Evolutionary conservation across 2,797 vertebrate species (phyloP).

Genomic region (Myotis myotis): DNA sequence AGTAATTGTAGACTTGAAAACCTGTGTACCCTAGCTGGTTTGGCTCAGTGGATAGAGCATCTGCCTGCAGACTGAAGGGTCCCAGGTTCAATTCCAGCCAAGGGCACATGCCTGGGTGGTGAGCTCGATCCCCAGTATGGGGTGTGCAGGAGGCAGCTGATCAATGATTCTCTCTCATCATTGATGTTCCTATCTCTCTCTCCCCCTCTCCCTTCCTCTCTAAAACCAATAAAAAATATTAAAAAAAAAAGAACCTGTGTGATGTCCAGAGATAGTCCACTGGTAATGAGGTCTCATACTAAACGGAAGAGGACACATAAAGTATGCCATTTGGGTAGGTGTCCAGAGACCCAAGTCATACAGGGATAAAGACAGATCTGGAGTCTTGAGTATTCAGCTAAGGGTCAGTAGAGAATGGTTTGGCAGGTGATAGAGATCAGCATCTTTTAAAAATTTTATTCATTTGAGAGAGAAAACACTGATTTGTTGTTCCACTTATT

Average conservation of each 20-base stretch:
- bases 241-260: not conserved
- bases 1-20: not conserved
- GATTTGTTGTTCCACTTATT: not conserved
- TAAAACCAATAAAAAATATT: no score
- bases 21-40: no score
- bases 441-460: not conserved
- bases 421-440: not conserved
- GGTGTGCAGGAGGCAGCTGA: no score
- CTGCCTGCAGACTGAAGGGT: no score
- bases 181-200: no score
- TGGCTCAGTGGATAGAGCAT: no score
- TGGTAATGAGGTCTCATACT: not conserved
- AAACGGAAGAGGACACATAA: not conserved
- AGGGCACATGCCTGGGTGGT: no score
- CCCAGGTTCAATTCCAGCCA: no score
- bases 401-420: not conserved
- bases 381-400: not conserved
- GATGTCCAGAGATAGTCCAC: not conserved
- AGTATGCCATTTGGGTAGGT: not conserved
- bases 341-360: not conserved
- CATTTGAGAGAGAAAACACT: not conserved
- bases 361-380: not conserved
- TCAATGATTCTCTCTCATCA: no score
- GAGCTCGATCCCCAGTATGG: no score
- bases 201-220: no score